Evolutionary conservation across 2,113 vertebrate genomes (phyloP).

Genomic region (Plestiodon gilberti): DNA sequence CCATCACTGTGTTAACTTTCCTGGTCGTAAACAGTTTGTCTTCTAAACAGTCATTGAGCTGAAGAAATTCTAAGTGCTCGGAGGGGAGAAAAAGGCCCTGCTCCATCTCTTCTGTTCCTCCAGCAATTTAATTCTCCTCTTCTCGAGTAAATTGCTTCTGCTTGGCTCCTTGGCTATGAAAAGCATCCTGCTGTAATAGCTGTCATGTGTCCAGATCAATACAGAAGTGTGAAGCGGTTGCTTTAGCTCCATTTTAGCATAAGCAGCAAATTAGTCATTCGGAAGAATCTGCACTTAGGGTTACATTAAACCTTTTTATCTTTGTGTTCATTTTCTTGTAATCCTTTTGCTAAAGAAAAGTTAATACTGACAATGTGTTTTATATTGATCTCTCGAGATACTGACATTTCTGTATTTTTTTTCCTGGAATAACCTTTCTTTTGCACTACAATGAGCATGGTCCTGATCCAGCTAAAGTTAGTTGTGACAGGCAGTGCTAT

Average conservation of each 20-base stretch:
- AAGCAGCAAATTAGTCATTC: slow-evolving; percentile 23
- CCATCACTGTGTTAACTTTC: neutral
- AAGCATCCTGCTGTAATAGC: neutral
- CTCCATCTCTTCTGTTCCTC: neutral
- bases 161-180: slow-evolving; percentile 27
- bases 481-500: neutral
- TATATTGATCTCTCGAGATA: slow-evolving; percentile 1
- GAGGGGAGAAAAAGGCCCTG: neutral
- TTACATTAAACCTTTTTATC: neutral
- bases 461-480: neutral
- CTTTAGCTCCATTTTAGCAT: slow-evolving; percentile 14
- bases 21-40: neutral
- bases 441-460: neutral
- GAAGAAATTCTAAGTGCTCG: neutral
- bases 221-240: slow-evolving; percentile 14
- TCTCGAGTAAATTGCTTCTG: slow-evolving; percentile 12
- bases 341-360: slow-evolving; percentile 7
- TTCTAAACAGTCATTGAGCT: slow-evolving; percentile 5
- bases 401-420: neutral
- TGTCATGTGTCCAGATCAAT: neutral
- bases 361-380: neutral
- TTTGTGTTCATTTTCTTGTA: neutral
- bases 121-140: neutral
- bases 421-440: neutral
- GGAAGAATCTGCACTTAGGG: slow-evolving; percentile 10